Evolutionary conservation across 2,113 vertebrate genomes (phyloP).

Genomic region (Corydoras maculifer): DNA sequence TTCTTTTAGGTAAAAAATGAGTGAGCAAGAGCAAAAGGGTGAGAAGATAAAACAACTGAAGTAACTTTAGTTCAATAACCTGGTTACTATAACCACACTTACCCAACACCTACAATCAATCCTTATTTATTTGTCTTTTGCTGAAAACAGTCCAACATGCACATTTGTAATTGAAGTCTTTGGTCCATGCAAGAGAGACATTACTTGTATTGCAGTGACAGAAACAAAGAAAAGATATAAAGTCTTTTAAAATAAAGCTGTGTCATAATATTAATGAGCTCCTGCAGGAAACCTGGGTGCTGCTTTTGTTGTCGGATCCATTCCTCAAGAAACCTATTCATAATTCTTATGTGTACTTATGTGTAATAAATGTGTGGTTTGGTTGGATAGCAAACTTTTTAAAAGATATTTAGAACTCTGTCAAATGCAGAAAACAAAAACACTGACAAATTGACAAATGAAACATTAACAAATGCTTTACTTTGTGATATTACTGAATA

Average conservation of each 20-base stretch:
- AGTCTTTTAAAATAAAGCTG: slow-evolving; percentile 40
- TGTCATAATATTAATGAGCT: slow-evolving; percentile 43
- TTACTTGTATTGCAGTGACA: slow-evolving; percentile 40
- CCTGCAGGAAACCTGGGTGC: slow-evolving; percentile 39
- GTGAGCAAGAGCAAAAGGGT: neutral
- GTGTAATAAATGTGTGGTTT: slow-evolving; percentile 38
- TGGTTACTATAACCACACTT: slow-evolving; percentile 12
- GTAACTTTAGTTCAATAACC: slow-evolving; percentile 1
- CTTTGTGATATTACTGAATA: too few species aligned
- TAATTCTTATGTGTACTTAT: slow-evolving; percentile 38
- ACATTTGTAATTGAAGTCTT: slow-evolving; percentile 46
- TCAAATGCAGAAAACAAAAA: too few species aligned
- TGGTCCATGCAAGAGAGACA: slow-evolving; percentile 35
- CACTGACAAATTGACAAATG: too few species aligned
- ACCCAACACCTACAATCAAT: slow-evolving; percentile 22
- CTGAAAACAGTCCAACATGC: slow-evolving; percentile 41
- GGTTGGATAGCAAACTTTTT: neutral
- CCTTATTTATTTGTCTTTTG: slow-evolving; percentile 43
- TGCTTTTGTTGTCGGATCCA: slow-evolving; percentile 41
- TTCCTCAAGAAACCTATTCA: slow-evolving; percentile 45
- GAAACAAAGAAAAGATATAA: slow-evolving; percentile 15
- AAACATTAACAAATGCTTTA: too few species aligned
- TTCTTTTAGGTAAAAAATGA: slow-evolving; percentile 24
- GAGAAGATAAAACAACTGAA: slow-evolving; percentile 7
- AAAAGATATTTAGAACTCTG: too few species aligned